Evolutionary conservation across 2,888 invertebrate species (phyloP).

Genomic region (Rhagophthalmus giganteus): DNA sequence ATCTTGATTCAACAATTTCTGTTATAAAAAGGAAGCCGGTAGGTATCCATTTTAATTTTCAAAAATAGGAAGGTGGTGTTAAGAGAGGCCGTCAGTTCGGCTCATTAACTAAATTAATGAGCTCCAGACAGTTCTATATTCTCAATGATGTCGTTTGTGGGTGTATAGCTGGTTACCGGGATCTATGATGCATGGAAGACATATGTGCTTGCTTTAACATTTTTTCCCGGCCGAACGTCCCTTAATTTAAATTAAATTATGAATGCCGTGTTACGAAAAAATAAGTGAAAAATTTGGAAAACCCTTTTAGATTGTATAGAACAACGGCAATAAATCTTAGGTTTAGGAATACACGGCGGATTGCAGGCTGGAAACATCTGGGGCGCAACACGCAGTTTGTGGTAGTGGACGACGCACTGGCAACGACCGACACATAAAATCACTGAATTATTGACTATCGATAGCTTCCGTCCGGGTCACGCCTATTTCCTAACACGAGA

Average conservation of each 20-base stretch:
- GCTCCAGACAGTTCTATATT: slow-evolving; percentile 21
- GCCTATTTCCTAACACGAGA: slow-evolving; percentile 47
- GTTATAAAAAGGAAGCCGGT: no score
- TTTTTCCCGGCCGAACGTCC: slow-evolving; percentile 17
- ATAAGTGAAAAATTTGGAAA: slow-evolving; percentile 16
- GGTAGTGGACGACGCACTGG: slow-evolving; percentile 38
- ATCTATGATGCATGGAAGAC: slow-evolving; percentile 22
- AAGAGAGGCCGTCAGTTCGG: slow-evolving; percentile 20
- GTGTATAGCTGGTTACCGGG: slow-evolving; percentile 7
- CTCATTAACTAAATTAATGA: slow-evolving; percentile 30
- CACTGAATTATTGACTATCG: slow-evolving; percentile 52
- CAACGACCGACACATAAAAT: slow-evolving; percentile 42
- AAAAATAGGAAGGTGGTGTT: slow-evolving; percentile 9
- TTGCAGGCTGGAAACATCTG: slow-evolving; percentile 45
- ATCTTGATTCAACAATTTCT: no score
- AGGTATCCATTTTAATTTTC: not conserved
- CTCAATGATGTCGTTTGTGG: slow-evolving; percentile 24
- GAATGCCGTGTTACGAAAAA: slow-evolving; percentile 12
- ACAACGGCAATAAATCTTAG: slow-evolving; percentile 43
- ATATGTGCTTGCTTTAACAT: slow-evolving; percentile 16
- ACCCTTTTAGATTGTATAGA: slow-evolving; percentile 35
- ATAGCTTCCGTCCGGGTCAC: slow-evolving; percentile 54
- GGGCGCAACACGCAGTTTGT: slow-evolving; percentile 45
- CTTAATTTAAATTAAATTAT: slow-evolving; percentile 9
- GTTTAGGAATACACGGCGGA: slow-evolving; percentile 36